phyloP scores from a whole-genome alignment of 2,888 invertebrate species.

The Phengaris arion region DNA sequence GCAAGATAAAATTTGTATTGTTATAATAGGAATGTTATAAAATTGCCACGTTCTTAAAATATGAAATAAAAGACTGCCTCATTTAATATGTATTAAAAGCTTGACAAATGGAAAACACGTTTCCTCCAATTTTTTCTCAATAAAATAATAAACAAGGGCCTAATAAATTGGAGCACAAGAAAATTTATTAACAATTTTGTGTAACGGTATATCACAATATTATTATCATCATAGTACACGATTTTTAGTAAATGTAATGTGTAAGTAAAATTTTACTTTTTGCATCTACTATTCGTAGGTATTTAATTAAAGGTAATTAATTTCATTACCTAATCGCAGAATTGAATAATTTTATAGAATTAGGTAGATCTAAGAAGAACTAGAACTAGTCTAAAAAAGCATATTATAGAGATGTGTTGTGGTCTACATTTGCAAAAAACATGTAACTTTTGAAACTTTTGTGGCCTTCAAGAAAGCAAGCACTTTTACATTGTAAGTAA shows the following conservation, averaged over 20 bases:
- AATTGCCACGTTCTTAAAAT: conserved; percentile 16
- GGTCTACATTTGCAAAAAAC: too few species aligned
- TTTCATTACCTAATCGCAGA: too few species aligned
- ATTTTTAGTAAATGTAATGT: neutral
- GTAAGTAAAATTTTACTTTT: too few species aligned
- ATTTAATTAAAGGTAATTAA: too few species aligned
- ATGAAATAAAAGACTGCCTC: conserved; percentile 10
- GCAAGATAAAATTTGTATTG: neutral
- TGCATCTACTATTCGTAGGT: too few species aligned
- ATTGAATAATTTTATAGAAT: too few species aligned
- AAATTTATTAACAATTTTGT: conserved; percentile 5
- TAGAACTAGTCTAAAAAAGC: too few species aligned
- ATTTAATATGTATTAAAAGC: conserved; percentile 6
- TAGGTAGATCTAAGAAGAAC: too few species aligned
- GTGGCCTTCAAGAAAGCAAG: too few species aligned
- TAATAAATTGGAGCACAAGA: conserved; percentile 3
- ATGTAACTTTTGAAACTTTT: too few species aligned
- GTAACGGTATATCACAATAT: neutral
- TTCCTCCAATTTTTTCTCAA: neutral
- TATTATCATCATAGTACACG: neutral
- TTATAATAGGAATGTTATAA: neutral
- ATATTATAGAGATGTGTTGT: too few species aligned
- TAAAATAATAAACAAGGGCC: conserved; percentile 1
- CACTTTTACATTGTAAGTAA: too few species aligned
- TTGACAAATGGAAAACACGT: conserved; percentile 9